Evolutionary conservation across 2,113 vertebrate genomes (phyloP), one percentile per base, ranked within the genome.

Genomic region (Mungos mungo): DNA sequence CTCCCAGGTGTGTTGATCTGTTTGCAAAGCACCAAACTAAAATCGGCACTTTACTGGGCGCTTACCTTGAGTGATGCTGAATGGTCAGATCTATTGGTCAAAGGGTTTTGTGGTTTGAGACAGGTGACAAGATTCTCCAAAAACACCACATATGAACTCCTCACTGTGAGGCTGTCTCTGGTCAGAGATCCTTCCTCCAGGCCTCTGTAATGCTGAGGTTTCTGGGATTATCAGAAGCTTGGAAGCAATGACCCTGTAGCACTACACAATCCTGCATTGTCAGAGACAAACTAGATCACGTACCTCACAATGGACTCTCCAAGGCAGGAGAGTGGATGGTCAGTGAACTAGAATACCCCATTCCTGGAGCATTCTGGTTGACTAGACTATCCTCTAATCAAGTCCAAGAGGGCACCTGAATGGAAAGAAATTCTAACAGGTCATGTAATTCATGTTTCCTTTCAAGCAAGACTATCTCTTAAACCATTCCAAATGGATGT

Each of bases 1-100:
- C 47, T 60, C 47, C 45, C 65, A 76, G 38, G 71, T 84, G 35
- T 71, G 31, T n/a, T 5, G 5, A n/a, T 93, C 65, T n/a, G 18
- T 95, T 80, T 76, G 63, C 31, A 90, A 96, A 97, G 52, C 23
- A 83, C 33, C 60, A 47, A 65, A 74, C 63, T 41, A 66, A 90
- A 60, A 80, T 63, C 10, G 84, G 92, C 66, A 47, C 41, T 90
- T 76, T 47, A 38, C 3, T 33, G 31, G 65, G n/a, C 2, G 14
- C 31, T 60, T 23, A 35, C 8, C 47, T 6, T 25, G n/a, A 47
- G 52, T 1, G 47, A 81, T 54, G 7, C 41, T 77, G 47, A 29
- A 33, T 25, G 50, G 83, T 16, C 71, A 81, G 72, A 35, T 5
- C 31, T 31, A 65, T 41, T 29, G 74, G 15, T 80, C 72, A 47